phyloP scores from a whole-genome alignment of 2,113 vertebrate species.

The Parotia lawesii region DNA sequence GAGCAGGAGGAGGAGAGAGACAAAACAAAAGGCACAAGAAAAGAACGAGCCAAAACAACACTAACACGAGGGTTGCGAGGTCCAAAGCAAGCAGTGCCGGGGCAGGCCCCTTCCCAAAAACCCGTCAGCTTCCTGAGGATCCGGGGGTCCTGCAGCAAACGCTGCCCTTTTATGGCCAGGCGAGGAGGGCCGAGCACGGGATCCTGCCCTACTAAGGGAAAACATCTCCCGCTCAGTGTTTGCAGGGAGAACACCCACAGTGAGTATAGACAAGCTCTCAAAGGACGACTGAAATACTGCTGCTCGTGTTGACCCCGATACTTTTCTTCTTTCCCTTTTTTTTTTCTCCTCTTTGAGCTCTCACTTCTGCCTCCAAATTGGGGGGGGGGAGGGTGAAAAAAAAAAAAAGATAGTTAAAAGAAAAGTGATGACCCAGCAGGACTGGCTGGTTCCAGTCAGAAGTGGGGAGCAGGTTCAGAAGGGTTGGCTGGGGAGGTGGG shows the following conservation, averaged over 20 bases:
- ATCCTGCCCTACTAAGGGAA: constrained; percentile 61
- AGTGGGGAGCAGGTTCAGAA: not conserved
- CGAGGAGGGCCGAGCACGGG: not conserved
- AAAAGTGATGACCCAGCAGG: not conserved
- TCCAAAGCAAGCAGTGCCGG: not conserved
- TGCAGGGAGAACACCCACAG: constrained; percentile 48
- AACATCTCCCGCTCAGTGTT: not conserved
- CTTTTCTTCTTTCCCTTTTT: not conserved
- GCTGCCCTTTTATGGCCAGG: constrained; percentile 51
- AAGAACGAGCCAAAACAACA: not conserved
- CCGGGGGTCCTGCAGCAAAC: not conserved
- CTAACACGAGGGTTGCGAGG: not conserved
- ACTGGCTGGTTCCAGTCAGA: not conserved
- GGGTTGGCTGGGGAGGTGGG: not conserved
- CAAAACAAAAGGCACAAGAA: constrained; percentile 43
- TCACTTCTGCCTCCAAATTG: not conserved
- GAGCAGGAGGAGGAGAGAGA: constrained; percentile 22
- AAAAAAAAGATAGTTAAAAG: no score
- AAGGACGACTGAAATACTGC: not conserved
- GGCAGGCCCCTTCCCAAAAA: not conserved
- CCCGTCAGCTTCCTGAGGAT: not conserved
- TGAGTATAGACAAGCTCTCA: not conserved
- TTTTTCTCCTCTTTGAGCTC: rapidly evolving
- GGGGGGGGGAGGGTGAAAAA: rapidly evolving
- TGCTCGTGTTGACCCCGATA: not conserved